Conservation (phyloP, 2,797 vertebrate genomes). For the Fundulus diaphanus region DNA sequence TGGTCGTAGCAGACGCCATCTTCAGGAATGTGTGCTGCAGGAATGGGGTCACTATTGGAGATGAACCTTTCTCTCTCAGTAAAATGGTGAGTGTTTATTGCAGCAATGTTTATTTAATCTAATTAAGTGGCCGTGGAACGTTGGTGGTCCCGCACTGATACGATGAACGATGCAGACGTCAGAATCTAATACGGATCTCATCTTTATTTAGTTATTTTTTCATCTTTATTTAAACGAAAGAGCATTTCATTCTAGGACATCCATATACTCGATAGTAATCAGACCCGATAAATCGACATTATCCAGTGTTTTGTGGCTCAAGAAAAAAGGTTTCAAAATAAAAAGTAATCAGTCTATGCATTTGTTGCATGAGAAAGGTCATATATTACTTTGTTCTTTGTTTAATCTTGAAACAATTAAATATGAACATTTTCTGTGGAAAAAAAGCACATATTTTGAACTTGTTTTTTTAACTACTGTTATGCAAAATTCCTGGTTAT, state of each 20-base stretch:
- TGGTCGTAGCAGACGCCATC: conserved; percentile 88
- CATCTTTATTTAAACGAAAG: neutral
- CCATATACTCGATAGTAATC: neutral
- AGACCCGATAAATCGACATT: neutral
- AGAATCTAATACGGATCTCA: too few relatives aligned
- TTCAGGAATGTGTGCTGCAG: conserved; percentile 87
- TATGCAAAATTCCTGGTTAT: neutral
- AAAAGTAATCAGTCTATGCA: neutral
- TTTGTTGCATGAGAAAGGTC: neutral
- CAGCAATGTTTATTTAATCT: neutral
- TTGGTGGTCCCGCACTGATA: neutral
- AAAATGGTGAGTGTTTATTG: conserved; percentile 85
- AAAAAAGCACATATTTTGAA: neutral
- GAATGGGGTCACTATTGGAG: conserved; percentile 73
- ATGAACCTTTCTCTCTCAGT: conserved; percentile 85
- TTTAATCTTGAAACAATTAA: neutral
- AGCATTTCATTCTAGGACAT: neutral
- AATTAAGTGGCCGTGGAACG: neutral
- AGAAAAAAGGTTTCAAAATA: neutral
- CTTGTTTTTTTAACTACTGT: neutral
- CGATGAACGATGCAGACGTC: neutral
- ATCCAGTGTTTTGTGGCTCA: neutral
- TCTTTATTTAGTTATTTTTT: neutral
- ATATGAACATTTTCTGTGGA: neutral
- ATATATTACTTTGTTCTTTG: neutral